Base-by-base conservation (phyloP, 2,888 invertebrate genomes). In the Andrena trimmerana region DNA sequence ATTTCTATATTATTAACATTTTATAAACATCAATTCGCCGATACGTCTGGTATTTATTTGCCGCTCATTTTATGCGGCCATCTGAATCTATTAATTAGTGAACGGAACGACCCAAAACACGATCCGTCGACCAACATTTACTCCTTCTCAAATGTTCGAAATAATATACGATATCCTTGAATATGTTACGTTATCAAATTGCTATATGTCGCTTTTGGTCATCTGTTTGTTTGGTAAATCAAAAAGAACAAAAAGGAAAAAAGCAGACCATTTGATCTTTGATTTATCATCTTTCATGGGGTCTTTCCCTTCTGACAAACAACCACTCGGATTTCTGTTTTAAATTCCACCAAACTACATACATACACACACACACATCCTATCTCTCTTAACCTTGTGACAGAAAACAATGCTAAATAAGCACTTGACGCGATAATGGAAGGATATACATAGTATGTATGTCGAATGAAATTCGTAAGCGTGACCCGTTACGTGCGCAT, bases 1-100 rank as follows among this genome's bases (percentile, higher is more conserved):
- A 52, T 74, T 80, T 29, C 42, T 42, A 50, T 60, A 20, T 54
- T 42, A 6, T 57, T 20, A 16, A 13, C 48, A 16, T 10, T n/a
- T 36, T 48, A 52, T 36, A 29, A 16, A n/a, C 48, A 50, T 57
- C 63, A 57, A 57, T 57, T 72, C 48, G 33, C 16, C 52, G 57
- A 65, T 72, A 74, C 69, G 52, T 73, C 80, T 68, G 33, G 24
- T 42, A 42, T n/a, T 59, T 52, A n/a, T 75, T 75, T 74, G 42
- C 27, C 57, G 29, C 68, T 42, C 68, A 75, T 76, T 68, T 57
- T 74, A 27, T 24, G 24, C 10, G 42, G 78, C 69, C 33, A 42
- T 78, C 65, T 83, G 36, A 78, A 78, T 71, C 72, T 77, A 78
- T 78, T 77, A 13, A 71, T 62, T 71, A 73, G 13, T 1, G 42